Percentiles rank a stretch among this genome's conserved stretches.
Evolutionary conservation across 2,888 invertebrate species (phyloP).

Genomic region (Cephus spinipes): DNA sequence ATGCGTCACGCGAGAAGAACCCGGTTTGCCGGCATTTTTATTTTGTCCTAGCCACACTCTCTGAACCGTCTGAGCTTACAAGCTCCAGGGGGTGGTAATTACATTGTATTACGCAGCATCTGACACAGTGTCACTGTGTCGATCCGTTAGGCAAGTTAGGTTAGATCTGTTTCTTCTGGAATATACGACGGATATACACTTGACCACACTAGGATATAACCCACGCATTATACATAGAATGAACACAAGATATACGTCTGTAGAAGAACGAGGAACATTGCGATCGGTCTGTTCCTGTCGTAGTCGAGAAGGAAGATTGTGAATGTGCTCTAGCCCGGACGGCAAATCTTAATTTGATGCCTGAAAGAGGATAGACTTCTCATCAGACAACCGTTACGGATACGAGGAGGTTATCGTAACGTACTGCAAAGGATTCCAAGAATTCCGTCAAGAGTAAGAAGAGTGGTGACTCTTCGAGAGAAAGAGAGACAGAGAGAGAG

Average conservation of each 20-base stretch:
- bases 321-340: background rate
- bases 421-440: background rate
- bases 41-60: background rate
- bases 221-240: too few species aligned
- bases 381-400: background rate
- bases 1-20: background rate
- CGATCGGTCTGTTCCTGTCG: background rate
- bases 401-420: background rate
- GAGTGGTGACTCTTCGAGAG: background rate
- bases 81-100: background rate
- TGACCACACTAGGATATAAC: background rate
- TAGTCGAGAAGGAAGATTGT: background rate
- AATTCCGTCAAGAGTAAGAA: background rate
- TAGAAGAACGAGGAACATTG: background rate
- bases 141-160: background rate
- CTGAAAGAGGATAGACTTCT: background rate
- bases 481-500: background rate
- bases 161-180: background rate
- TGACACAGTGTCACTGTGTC: background rate
- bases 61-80: background rate
- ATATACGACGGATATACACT: background rate
- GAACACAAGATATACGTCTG: too few species aligned
- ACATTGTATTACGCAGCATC: background rate
- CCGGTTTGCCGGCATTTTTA: background rate
- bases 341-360: background rate